Evolutionary conservation across 2,113 vertebrate species (phyloP), one percentile per base, ranked within the genome.

Genomic region (Rhinolophus sinicus): DNA sequence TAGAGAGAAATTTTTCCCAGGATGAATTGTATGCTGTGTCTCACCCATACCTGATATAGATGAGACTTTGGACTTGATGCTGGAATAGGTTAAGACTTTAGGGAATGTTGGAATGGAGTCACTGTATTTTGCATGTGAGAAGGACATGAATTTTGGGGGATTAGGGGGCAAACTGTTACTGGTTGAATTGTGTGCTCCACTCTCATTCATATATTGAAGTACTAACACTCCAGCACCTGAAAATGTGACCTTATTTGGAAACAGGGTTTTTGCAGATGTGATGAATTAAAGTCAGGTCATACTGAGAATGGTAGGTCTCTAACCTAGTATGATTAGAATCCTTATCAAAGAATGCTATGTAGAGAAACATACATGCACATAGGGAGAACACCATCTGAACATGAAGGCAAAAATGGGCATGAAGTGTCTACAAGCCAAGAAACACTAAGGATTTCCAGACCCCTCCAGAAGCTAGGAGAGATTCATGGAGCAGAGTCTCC

Each of bases 191-290:
- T 88, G 10, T 77, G 40, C n/a, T 26, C n/a, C 11, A 15, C 13
- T 40, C 33, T 38, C 5, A 47, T 64, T 30, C 9, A n/a, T 72
- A 78, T 54, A 5, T 78, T 24, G 22, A 72, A 28, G 21, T 40
- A 28, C 21, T 84, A 76, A 62, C 15, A 3, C 14, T 81, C 54
- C 28, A 44, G 10, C n/a, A 64, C 28, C 12, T 94, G 16, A 38
- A 52, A 56, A 73, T 87, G 56, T 86, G 75, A 77, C 24, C 6
- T 54, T 73, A 87, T 86, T 87, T 67, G 58, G 65, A 96, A 90
- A 75, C 24, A 89, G 62, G 44, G 12, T 65, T 35, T 40, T 58
- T 21, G 30, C 22, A 38, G 35, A 72, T 35, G 18, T 40, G n/a
- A 73, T 47, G 35, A 50, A 14, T 56, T 73, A 50, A 85, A 38